Percentiles rank a stretch among this genome's conserved stretches.
Evolutionary conservation across 2,797 vertebrate species (phyloP).

Genomic region (Alcedo atthis): DNA sequence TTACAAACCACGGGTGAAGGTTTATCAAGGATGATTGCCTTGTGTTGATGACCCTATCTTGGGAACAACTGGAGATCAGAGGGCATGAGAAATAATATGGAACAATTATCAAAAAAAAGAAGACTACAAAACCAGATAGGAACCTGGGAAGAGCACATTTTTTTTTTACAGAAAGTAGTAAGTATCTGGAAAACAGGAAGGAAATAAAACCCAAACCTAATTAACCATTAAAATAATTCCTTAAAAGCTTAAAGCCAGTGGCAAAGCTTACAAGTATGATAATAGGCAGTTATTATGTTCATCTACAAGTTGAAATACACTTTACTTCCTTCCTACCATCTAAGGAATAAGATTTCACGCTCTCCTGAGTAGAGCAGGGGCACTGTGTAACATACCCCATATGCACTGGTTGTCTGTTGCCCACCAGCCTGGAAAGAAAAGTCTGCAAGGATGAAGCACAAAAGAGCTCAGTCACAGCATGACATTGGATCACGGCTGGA

Average conservation of each 20-base stretch:
- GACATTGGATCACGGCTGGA: not conserved
- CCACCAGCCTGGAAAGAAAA: not conserved
- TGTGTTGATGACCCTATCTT: not conserved
- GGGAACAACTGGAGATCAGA: slow-evolving; percentile 16
- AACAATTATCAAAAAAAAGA: not conserved
- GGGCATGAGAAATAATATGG: not conserved
- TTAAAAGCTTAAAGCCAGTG: not conserved
- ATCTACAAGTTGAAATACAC: not conserved
- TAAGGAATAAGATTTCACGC: not conserved
- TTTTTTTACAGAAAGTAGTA: not conserved
- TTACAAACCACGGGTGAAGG: not conserved
- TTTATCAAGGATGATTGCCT: slow-evolving; percentile 32
- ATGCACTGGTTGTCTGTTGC: not conserved
- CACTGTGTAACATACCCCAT: fast-evolving
- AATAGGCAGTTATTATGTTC: not conserved
- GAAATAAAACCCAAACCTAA: not conserved
- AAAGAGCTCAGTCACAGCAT: not conserved
- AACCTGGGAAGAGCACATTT: not conserved
- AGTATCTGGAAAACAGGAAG: slow-evolving; percentile 6
- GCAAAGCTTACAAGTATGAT: not conserved
- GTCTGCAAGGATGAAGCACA: not conserved
- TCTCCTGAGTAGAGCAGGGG: not conserved
- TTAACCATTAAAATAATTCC: not conserved
- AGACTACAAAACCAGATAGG: not conserved
- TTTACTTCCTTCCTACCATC: not conserved